Base-by-base conservation (phyloP, 2,888 invertebrate species). In the Limenitis camilla region DNA sequence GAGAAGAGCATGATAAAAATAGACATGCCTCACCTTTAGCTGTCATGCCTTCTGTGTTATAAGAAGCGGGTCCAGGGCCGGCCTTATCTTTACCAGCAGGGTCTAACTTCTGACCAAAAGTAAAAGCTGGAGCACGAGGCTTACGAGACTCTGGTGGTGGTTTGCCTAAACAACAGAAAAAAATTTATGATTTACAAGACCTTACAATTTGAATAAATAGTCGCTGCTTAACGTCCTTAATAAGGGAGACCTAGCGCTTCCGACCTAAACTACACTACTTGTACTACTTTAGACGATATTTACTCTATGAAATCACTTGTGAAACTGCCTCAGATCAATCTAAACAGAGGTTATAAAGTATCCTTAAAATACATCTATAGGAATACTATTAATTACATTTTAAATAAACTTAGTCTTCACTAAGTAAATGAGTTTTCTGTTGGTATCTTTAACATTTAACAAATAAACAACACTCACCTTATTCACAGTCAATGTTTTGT, bases 21-120 rank as follows among this genome's bases (percentile, higher is more conserved):
- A 11, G 30, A 49, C 28, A 10, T 11, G 43, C 36, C 67, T 78
- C 80, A 91, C 96, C 96, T 91, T 94, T 96, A 40, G 93, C 89
- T 50, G 94, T 93, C 71, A 96, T 89, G 56, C 96, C 95, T 61
- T 93, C 92, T 42, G 96, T 93, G 75, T 96, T 95, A 80, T 96
- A 96, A 59, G 94, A 92, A n/a, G 95, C 96, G 10, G 96, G 96
- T 19, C 96, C 96, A 2, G 96, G 96, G 31, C 96, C 96, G 40
- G 91, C 84, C 62, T 90, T 92, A 49, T 76, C 81, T 63, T 81
- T 77, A 2, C 76, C 79, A 31, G 90, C 89, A 32, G 83, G 73
- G 42, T 88, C 89, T n/a, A 86, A 81, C 63, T 89, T 90, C 36
- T 92, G 91, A 0, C 95, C 95, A 73, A 96, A 95, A 45, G 93